Evolutionary conservation across 53 echinoderm and acorn worm species (phyloP), one percentile per base, ranked within the genome.

Genomic region (Actinopyga echinites): DNA sequence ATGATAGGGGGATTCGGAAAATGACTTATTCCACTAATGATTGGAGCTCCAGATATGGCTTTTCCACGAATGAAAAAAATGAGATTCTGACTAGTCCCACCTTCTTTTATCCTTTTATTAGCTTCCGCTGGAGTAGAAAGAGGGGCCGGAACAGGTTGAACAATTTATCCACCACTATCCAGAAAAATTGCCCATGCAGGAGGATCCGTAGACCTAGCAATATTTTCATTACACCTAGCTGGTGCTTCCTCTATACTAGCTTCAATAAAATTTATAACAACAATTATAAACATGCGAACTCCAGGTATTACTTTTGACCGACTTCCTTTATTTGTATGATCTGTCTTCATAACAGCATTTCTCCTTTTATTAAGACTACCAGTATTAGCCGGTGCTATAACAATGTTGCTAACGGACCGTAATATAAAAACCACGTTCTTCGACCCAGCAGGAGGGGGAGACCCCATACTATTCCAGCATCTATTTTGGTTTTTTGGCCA

Each of bases 1-100:
- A 90, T 93, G 93, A 90, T 93, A 0, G 93, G 90, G 31, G 93
- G 93, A 43, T 93, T 92, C 57, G 93, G 93, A 4, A 93, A 93
- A 15, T 93, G 90, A 74, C 75, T 93, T 0, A 80, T 90, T 0
- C 93, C 93, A 4, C 67, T 93, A 65, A 90, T 90, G 93, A 87
- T 93, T 3, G 93, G 93, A 21, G 89, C 90, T 0, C 93, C 93
- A 19, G 93, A 93, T 24, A 89, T 93, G 93, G 93, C 93, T 25
- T 93, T 93, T 30, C 93, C 92, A 5, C 93, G 93, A 8, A 87
- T 93, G 87, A 93, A 93, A 24, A 92, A 89, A 0, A 92, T 92
- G 89, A 92, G 92, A 2, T 92, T 92, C 55, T 92, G 92, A 83
- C 84, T 92, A 38, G 28, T 92, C 6, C 92, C 92, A 8, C 92